Evolutionary conservation across 92 coral and sea anemone genomes (phyloP).

Genomic region (Bergia sp.): DNA sequence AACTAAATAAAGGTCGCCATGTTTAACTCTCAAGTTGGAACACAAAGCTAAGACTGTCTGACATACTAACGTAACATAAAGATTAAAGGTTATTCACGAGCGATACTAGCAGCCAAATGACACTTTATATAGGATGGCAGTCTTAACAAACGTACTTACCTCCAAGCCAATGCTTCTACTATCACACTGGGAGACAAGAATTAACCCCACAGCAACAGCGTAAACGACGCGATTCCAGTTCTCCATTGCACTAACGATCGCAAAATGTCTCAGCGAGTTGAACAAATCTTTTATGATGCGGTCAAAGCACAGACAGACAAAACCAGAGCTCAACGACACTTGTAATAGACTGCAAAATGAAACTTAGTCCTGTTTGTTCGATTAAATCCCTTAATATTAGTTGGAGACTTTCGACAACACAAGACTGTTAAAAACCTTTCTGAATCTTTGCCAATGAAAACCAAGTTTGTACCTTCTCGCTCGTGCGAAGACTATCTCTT

Average conservation of each 20-base stretch:
- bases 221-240: background rate
- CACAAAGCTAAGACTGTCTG: too few relatives aligned
- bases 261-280: background rate
- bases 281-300: background rate
- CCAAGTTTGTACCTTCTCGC: background rate
- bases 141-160: background rate
- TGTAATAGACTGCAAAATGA: background rate
- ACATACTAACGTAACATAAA: too few relatives aligned
- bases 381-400: background rate
- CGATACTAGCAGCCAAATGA: background rate
- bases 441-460: conserved; percentile 14
- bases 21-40: too few relatives aligned
- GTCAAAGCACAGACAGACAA: background rate
- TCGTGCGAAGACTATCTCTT: conserved; percentile 1
- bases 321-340: background rate
- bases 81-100: too few relatives aligned
- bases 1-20: too few relatives aligned
- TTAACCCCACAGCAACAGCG: background rate
- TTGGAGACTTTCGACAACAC: background rate
- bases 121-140: background rate
- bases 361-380: background rate
- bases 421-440: conserved; percentile 18
- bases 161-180: background rate
- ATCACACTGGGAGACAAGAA: conserved; percentile 20
- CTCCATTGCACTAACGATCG: background rate